Percentiles rank a stretch among this genome's conserved stretches.
phyloP scores from a whole-genome alignment of 1,140 invertebrate species.

The Nasonia giraulti region DNA sequence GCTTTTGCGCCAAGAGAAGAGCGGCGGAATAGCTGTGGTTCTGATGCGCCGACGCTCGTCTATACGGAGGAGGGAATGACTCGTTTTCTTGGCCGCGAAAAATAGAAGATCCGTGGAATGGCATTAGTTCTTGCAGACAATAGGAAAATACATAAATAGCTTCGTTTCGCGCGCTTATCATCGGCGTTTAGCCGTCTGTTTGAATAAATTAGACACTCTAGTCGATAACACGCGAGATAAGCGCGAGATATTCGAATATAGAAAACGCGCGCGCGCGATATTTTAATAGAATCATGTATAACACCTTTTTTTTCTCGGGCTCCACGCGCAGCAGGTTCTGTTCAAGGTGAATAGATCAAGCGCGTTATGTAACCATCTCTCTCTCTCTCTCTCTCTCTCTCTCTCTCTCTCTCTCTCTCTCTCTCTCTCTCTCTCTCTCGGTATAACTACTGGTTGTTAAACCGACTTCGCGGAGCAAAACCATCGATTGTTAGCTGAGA shows the following conservation, averaged over 20 bases:
- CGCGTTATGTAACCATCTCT: neutral
- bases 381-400: neutral
- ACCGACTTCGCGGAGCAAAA: neutral
- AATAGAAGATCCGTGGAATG: no score
- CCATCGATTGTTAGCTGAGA: neutral
- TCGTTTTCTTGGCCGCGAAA: no score
- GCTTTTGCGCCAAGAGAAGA: neutral
- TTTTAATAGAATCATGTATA: neutral
- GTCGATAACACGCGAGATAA: no score
- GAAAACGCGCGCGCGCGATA: neutral
- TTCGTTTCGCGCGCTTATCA: neutral
- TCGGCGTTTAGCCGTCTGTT: neutral
- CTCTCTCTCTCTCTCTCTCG: no score
- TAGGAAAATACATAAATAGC: no score
- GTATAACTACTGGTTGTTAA: neutral
- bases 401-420: no score
- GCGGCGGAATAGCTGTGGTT: no score
- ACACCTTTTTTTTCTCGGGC: neutral
- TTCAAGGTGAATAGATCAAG: conserved; percentile 7
- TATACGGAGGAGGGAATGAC: no score
- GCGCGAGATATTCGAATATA: no score
- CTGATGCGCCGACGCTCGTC: no score
- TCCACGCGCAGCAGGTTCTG: neutral
- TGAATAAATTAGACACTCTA: neutral
- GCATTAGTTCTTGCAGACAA: no score